Percentiles rank a stretch among this genome's conserved stretches.
These are phyloP conservation scores for Phocides pigmalion DNA, from an alignment of 1,140 invertebrate genomes.

Conservation along the genomic window DNA sequence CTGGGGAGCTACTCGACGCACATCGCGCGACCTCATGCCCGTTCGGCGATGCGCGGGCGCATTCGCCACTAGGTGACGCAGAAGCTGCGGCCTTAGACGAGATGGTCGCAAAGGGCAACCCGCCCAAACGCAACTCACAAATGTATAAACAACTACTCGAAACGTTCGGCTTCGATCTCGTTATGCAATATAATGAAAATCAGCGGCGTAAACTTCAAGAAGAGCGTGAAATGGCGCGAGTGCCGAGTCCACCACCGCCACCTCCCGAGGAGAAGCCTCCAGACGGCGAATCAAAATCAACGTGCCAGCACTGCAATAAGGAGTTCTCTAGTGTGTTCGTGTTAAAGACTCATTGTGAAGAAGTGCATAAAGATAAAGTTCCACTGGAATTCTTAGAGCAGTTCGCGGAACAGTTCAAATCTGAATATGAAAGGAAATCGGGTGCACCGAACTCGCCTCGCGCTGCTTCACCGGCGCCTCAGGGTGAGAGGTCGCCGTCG, in stretches of 20 bases:
- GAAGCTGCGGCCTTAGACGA: slow-evolving; percentile 80
- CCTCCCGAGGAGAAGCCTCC: slow-evolving; percentile 85
- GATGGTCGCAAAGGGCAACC: slow-evolving; percentile 79
- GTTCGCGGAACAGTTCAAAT: slow-evolving; percentile 95
- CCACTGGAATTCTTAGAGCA: slow-evolving; percentile 95
- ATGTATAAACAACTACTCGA: slow-evolving; percentile 96
- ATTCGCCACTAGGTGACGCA: slow-evolving; percentile 83
- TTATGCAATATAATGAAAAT: slow-evolving; percentile 98
- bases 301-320: slow-evolving; percentile 96
- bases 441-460: slow-evolving; percentile 87
- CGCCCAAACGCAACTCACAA: slow-evolving; percentile 89
- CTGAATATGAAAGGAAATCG: slow-evolving; percentile 92
- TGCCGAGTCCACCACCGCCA: slow-evolving; percentile 84
- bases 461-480: slow-evolving; percentile 84
- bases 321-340: slow-evolving; percentile 98
- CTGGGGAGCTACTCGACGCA: slow-evolving; percentile 90
- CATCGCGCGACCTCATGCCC: slow-evolving; percentile 93
- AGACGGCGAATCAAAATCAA: slow-evolving; percentile 87
- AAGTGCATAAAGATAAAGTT: slow-evolving; percentile 96
- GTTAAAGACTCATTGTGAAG: slow-evolving; percentile 97
- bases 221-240: slow-evolving; percentile 82
- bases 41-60: slow-evolving; percentile 87
- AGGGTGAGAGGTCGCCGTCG: slow-evolving; percentile 79
- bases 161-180: slow-evolving; percentile 97
- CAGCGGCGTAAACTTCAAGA: slow-evolving; percentile 88